Conservation (phyloP, 1,140 invertebrate species). For the Lordiphosa clarofinis region DNA sequence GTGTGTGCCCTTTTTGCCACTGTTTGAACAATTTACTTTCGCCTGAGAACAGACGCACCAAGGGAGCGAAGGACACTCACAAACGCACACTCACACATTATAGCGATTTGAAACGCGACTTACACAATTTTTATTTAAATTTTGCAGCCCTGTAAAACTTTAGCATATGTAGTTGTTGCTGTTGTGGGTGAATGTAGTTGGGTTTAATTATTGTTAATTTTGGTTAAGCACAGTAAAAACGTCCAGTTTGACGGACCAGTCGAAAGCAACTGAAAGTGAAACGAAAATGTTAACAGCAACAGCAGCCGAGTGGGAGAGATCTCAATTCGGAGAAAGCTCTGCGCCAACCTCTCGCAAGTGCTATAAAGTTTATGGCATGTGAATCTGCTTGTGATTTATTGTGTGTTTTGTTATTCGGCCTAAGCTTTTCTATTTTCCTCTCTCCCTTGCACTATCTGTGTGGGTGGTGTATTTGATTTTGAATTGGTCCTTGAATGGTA, state of each 20-base stretch:
- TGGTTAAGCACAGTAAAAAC: conserved; percentile 28
- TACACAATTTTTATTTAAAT: conserved; percentile 3
- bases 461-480: conserved; percentile 17
- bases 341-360: conserved; percentile 24
- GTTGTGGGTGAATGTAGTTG: conserved; percentile 1
- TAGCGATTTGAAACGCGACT: no score
- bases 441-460: background rate
- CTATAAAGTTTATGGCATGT: conserved; percentile 64
- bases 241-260: conserved; percentile 68
- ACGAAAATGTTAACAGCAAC: conserved; percentile 24
- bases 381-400: conserved; percentile 63
- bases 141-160: conserved; percentile 9
- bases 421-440: conserved; percentile 21
- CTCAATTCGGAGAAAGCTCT: conserved; percentile 11
- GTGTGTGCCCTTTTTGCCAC: conserved; percentile 30
- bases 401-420: conserved; percentile 47
- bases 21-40: conserved; percentile 53
- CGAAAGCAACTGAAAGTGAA: conserved; percentile 67
- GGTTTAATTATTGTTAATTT: conserved; percentile 8
- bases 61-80: no score
- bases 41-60: conserved; percentile 8
- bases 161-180: conserved; percentile 4
- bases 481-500: conserved; percentile 56
- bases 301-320: conserved; percentile 23
- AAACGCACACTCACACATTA: conserved; percentile 22